Evolutionary conservation across 1,140 invertebrate genomes (phyloP).

Genomic region (Zaprionus camerounensis): DNA sequence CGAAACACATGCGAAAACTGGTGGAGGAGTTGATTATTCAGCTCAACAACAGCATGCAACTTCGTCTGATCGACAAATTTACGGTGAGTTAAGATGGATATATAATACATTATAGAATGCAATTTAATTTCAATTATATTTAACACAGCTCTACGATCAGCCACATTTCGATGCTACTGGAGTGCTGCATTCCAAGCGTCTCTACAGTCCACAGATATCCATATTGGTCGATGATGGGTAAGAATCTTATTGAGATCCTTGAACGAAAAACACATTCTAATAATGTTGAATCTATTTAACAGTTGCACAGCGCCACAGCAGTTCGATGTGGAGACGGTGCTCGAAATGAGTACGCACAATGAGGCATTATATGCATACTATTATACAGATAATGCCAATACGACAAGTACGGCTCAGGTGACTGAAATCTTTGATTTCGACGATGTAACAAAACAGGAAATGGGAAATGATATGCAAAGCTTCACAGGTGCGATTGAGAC

Average conservation of each 20-base stretch:
- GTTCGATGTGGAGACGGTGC: slow-evolving; percentile 90
- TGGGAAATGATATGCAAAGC: slow-evolving; percentile 62
- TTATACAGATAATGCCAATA: slow-evolving; percentile 91
- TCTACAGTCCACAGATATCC: slow-evolving; percentile 73
- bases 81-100: slow-evolving; percentile 50
- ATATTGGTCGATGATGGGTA: slow-evolving; percentile 78
- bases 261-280: not conserved
- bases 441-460: slow-evolving; percentile 89
- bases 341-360: slow-evolving; percentile 92
- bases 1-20: slow-evolving; percentile 64
- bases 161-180: slow-evolving; percentile 78
- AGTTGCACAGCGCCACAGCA: slow-evolving; percentile 68
- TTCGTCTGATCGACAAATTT: slow-evolving; percentile 70
- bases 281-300: not conserved
- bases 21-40: slow-evolving; percentile 67
- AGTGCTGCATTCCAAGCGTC: slow-evolving; percentile 64
- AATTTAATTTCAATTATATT: not conserved
- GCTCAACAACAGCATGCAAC: slow-evolving; percentile 68
- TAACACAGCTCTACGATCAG: slow-evolving; percentile 69
- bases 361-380: slow-evolving; percentile 95
- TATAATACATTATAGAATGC: too few species aligned
- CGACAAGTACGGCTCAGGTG: slow-evolving; percentile 91
- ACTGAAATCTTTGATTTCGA: slow-evolving; percentile 92
- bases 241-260: not conserved
- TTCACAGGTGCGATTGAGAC: slow-evolving; percentile 66